Evolutionary conservation across 2,113 vertebrate genomes (phyloP).

Genomic region (Micronycteris hirsuta): DNA sequence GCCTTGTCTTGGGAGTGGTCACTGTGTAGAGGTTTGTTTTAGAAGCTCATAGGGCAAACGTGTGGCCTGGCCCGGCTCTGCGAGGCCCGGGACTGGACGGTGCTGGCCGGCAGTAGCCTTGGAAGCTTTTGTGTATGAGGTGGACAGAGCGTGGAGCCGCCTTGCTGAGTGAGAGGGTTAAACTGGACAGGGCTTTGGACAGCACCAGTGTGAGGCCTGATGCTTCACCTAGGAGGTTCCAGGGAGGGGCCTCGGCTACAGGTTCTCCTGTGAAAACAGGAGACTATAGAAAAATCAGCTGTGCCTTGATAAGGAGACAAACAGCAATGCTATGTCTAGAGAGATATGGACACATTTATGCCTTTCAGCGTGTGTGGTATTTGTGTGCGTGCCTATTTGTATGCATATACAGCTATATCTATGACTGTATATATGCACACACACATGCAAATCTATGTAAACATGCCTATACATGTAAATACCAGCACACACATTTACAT

Average conservation of each 20-base stretch:
- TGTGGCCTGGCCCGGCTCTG: constrained; percentile 37
- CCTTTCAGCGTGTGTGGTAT: too few species aligned
- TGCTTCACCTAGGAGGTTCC: too few species aligned
- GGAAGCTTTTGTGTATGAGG: constrained; percentile 14
- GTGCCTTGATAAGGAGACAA: too few species aligned
- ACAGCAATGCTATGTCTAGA: too few species aligned
- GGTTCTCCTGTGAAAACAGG: too few species aligned
- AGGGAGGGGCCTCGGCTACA: too few species aligned
- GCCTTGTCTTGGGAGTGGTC: constrained; percentile 53
- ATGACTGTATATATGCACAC: background rate
- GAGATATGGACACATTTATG: too few species aligned
- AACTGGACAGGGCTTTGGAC: background rate
- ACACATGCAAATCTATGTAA: background rate
- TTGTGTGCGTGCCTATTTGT: background rate
- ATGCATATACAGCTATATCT: background rate
- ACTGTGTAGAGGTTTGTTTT: constrained; percentile 71
- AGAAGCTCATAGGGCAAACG: constrained; percentile 60
- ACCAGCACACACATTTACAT: background rate
- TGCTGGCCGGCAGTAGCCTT: constrained; percentile 48
- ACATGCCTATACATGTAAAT: background rate
- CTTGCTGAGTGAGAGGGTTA: background rate
- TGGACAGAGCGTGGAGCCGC: constrained; percentile 33
- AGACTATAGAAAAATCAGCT: too few species aligned
- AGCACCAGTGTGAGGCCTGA: accelerated
- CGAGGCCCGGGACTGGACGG: background rate